These are phyloP conservation scores for Rhincodon typus DNA, from an alignment of 2,797 vertebrate species.

Conservation along the genomic window DNA sequence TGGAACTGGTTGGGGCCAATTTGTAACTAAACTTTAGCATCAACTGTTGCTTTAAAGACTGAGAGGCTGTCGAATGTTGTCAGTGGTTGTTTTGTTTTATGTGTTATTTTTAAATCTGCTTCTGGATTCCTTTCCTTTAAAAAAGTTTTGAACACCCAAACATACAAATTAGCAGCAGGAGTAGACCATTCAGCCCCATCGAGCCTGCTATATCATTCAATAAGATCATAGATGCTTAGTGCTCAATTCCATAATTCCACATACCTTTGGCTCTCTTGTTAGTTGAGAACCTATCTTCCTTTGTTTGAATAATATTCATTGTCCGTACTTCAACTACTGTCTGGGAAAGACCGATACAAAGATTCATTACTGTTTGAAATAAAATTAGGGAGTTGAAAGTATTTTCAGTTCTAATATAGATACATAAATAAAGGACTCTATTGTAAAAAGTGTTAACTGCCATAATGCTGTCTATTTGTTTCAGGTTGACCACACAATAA, in stretches of 20 bases:
- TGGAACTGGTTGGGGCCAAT: background rate
- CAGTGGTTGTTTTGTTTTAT: background rate
- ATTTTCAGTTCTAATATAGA: background rate
- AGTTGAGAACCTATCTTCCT: too few relatives aligned
- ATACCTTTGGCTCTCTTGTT: too few relatives aligned
- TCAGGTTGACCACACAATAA: slow-evolving; percentile 98
- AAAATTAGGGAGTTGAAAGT: background rate
- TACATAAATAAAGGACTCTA: background rate
- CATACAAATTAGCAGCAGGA: too few relatives aligned
- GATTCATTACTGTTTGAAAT: background rate
- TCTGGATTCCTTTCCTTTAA: background rate
- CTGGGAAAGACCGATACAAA: background rate
- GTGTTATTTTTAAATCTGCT: background rate
- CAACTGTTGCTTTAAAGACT: background rate
- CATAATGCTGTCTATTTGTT: slow-evolving; percentile 38
- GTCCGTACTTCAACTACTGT: too few relatives aligned
- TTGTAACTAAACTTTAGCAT: background rate
- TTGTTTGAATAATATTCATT: too few relatives aligned
- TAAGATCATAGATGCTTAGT: too few relatives aligned
- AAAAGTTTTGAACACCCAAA: background rate
- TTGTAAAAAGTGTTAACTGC: background rate
- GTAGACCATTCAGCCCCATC: too few relatives aligned
- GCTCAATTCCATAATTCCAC: too few relatives aligned
- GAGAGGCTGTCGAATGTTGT: background rate
- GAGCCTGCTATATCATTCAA: too few relatives aligned